A percentile compares a stretch with the other conserved stretches of the same genome.
These are phyloP conservation scores for Eurytoma adleriae DNA, from an alignment of 2,888 invertebrate genomes.

Conservation along the genomic window DNA sequence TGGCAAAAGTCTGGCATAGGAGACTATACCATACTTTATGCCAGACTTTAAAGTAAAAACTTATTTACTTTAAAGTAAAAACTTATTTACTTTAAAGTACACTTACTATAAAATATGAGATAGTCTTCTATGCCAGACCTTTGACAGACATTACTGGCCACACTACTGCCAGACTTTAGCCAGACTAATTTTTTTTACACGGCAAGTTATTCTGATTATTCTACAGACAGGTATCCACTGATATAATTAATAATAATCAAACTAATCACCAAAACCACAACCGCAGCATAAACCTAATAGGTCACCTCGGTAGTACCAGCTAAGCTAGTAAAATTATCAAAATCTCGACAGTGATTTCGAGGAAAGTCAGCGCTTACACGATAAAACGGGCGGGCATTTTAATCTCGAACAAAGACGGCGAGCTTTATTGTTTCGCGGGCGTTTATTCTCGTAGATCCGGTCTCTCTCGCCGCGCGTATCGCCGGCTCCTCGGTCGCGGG, in stretches of 20 bases:
- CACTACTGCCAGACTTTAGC: too few relatives aligned
- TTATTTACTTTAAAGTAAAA: too few relatives aligned
- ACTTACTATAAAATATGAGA: too few relatives aligned
- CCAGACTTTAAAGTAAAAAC: too few relatives aligned
- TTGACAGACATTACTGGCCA: too few relatives aligned
- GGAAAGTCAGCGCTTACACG: slow-evolving; percentile 29
- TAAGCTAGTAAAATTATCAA: slow-evolving; percentile 30
- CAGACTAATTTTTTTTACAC: background rate
- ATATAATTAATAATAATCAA: background rate
- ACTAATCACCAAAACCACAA: background rate
- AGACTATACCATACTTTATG: too few relatives aligned
- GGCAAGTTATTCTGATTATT: background rate
- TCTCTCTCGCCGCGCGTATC: background rate
- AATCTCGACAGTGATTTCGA: slow-evolving; percentile 32
- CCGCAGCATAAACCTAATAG: background rate
- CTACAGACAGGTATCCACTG: too few relatives aligned
- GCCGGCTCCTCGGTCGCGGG: slow-evolving; percentile 51
- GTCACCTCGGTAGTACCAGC: background rate
- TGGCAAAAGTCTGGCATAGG: too few relatives aligned
- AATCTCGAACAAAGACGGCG: slow-evolving; percentile 47
- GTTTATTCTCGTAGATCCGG: slow-evolving; percentile 54
- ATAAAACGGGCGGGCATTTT: slow-evolving; percentile 38
- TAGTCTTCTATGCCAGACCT: too few relatives aligned
- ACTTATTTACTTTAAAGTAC: too few relatives aligned
- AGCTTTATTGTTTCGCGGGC: slow-evolving; percentile 54